Base-by-base conservation (phyloP, 2,888 invertebrate genomes). In the Ptilodon capucinus region DNA sequence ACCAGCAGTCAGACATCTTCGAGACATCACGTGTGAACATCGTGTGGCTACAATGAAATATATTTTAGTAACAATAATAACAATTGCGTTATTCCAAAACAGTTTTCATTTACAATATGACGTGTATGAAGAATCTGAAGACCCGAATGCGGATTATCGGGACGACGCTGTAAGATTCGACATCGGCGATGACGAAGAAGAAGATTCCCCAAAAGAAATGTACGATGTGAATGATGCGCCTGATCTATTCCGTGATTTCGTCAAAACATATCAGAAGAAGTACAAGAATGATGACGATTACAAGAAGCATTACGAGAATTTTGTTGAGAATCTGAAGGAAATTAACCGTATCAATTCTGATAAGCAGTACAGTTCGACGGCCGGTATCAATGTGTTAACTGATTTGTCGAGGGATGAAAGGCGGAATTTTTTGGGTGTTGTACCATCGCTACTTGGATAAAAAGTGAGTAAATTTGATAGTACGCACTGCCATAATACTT, bases 311-410 rank as follows among this genome's bases (percentile, higher is more conserved):
- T 86, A 64, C 46, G 47, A 62, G 4, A 71, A 68, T 32, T 88
- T 88, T 39, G 45, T 76, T 6, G 60, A 71, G 2, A 83, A 71
- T 47, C 68, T 88, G 45, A 69, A 73, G 42, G 74, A 74, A 13
- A 84, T 88, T 8, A 88, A 81, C 50, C 60, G 49, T 7, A 44
- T 76, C 9, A 88, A 87, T 16, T 52, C 60, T 51, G 35, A 66
- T 54, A 64, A 68, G 8, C 60, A 70, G 21, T 60, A 44, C 16
- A 61, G 44, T 21, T 62, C 68, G 1, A 51, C 64, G 8, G 49
- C 60, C 39, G 81, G 74, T 35, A 84, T 88, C 35, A 86, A 86
- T 54, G 49, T 71, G 48, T 85, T 85, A 52, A 44, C 85, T 9
- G 86, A 86, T 60, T 66, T 72, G 19, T 59, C 62, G 9, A 51